Percentiles rank a stretch among this genome's conserved stretches.
phyloP scores from a whole-genome alignment of 2,888 invertebrate genomes.

The Candidula unifasciata region DNA sequence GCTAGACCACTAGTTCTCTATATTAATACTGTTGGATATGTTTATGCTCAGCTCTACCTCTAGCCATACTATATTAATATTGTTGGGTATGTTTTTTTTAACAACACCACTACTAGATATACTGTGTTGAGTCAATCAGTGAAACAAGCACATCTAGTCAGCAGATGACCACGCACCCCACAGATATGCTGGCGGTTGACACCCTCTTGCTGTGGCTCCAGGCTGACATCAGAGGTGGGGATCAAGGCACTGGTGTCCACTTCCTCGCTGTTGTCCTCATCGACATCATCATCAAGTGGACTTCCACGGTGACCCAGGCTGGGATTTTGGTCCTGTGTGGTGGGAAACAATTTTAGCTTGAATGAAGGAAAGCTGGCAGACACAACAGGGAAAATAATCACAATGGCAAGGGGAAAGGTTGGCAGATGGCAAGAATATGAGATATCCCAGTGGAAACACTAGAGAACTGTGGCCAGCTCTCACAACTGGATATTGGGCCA shows the following conservation, averaged over 20 bases:
- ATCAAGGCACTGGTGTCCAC: slow-evolving; percentile 48
- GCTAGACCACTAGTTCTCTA: no score
- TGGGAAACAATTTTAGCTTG: background rate
- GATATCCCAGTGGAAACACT: no score
- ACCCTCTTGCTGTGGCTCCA: slow-evolving; percentile 27
- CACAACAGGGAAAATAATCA: no score
- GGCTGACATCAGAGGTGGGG: slow-evolving; percentile 34
- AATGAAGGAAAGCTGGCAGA: background rate
- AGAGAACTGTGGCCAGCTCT: no score
- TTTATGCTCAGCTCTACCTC: no score
- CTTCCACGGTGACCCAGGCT: slow-evolving; percentile 51
- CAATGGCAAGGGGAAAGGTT: no score
- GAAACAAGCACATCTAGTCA: background rate
- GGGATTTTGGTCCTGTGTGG: slow-evolving; percentile 55
- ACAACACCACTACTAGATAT: no score
- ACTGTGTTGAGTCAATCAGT: background rate
- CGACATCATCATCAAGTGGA: slow-evolving; percentile 44
- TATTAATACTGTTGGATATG: no score
- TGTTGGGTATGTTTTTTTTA: no score
- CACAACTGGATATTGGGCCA: no score
- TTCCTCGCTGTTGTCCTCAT: slow-evolving; percentile 47
- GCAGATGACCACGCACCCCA: slow-evolving; percentile 47
- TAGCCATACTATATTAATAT: no score
- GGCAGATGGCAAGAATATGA: no score
- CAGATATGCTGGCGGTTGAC: slow-evolving; percentile 47